phyloP scores from a whole-genome alignment of 2,797 vertebrate genomes.

The Ctenopoma kingsleyae region DNA sequence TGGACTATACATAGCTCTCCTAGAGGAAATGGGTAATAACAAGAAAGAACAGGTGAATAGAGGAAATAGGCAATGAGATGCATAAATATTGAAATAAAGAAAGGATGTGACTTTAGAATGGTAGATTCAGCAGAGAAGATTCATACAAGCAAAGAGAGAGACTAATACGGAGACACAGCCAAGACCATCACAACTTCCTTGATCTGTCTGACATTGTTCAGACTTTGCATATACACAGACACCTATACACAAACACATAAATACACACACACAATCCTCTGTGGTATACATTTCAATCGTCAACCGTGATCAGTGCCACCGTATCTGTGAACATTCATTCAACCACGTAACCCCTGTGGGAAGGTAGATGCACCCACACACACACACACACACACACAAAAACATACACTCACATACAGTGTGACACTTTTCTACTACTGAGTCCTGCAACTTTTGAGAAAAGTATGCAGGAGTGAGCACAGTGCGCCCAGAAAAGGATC shows the following conservation, averaged over 20 bases:
- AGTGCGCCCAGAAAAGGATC: slow-evolving; percentile 32
- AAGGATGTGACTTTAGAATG: not conserved
- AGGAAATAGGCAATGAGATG: not conserved
- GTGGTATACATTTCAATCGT: slow-evolving; percentile 69
- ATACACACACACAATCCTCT: slow-evolving; percentile 44
- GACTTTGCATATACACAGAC: slow-evolving; percentile 14
- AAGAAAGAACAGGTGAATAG: slow-evolving; percentile 23
- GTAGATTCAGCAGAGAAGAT: not conserved
- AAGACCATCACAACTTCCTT: slow-evolving; percentile 26
- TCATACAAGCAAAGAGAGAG: slow-evolving; percentile 12
- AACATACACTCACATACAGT: not conserved
- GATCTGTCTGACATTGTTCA: slow-evolving; percentile 10
- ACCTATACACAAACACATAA: slow-evolving; percentile 26
- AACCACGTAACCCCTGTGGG: slow-evolving; percentile 46
- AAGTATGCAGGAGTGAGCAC: not conserved
- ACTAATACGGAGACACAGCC: slow-evolving; percentile 10
- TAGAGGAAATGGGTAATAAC: slow-evolving; percentile 13
- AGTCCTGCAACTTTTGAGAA: slow-evolving; percentile 20
- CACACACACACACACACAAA: slow-evolving; percentile 11
- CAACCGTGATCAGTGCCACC: slow-evolving; percentile 63
- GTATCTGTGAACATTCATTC: slow-evolving; percentile 57
- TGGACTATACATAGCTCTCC: not conserved
- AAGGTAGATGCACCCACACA: slow-evolving; percentile 16
- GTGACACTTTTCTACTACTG: slow-evolving; percentile 10
- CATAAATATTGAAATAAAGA: not conserved